A percentile compares a stretch with the other conserved stretches of the same genome.
Evolutionary conservation across 2,888 invertebrate species (phyloP).

Genomic region (Stenoptilia bipunctidactyla): DNA sequence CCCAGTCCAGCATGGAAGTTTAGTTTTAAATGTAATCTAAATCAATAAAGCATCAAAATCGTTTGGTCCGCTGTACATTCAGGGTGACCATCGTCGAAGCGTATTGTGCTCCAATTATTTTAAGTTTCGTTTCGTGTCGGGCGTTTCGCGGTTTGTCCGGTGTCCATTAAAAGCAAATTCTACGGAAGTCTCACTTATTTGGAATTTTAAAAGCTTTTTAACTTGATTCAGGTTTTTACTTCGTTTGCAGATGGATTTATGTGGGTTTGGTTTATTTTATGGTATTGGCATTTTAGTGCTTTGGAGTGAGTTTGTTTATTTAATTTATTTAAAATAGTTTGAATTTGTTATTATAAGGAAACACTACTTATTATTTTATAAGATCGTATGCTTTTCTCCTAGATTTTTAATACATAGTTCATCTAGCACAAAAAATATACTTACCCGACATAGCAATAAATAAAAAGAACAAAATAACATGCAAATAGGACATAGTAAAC

Average conservation of each 20-base stretch:
- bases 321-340: too few species aligned
- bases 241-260: constrained; percentile 13
- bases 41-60: constrained; percentile 29
- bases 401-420: too few species aligned
- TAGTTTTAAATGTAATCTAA: background rate
- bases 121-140: constrained; percentile 68
- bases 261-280: too few species aligned
- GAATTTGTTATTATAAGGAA: too few species aligned
- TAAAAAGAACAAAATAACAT: too few species aligned
- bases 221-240: constrained; percentile 36
- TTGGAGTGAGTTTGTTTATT: background rate
- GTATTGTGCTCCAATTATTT: constrained; percentile 64
- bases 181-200: constrained; percentile 25
- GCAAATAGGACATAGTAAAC: too few species aligned
- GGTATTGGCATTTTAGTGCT: background rate
- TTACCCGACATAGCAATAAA: too few species aligned
- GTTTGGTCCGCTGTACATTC: constrained; percentile 10
- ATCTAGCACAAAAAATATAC: too few species aligned
- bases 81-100: constrained; percentile 32
- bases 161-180: constrained; percentile 51
- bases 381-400: too few species aligned
- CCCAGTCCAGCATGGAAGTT: too few species aligned
- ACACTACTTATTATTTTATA: too few species aligned
- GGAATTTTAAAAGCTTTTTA: constrained; percentile 44
- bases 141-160: constrained; percentile 51